Percentiles rank a stretch among this genome's conserved stretches.
These are phyloP conservation scores for Hipparchia semele DNA, from an alignment of 2,888 invertebrate genomes.

Conservation along the genomic window DNA sequence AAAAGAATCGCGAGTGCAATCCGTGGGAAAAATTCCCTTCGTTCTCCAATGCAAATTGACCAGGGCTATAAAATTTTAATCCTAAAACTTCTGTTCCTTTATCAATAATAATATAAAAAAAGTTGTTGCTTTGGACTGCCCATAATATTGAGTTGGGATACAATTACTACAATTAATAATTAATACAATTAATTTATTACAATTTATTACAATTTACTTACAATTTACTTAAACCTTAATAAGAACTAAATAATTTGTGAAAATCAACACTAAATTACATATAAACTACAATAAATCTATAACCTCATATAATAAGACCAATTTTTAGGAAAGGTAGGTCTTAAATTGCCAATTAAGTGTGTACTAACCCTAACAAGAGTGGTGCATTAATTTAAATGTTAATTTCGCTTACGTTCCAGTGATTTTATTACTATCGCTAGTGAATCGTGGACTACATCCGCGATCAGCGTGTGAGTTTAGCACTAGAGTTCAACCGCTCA, in stretches of 20 bases:
- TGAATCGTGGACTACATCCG: neutral
- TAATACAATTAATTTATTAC: no score
- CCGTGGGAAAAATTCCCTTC: neutral
- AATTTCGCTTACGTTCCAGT: constrained; percentile 16
- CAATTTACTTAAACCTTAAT: no score
- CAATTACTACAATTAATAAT: no score
- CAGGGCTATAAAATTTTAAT: neutral
- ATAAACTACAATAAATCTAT: no score
- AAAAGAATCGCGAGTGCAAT: neutral
- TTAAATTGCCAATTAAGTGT: constrained; percentile 8
- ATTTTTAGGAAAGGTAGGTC: no score
- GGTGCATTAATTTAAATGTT: constrained; percentile 18
- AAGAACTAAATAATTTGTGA: no score
- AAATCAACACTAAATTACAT: no score
- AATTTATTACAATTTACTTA: no score
- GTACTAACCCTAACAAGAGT: constrained; percentile 6
- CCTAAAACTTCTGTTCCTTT: neutral
- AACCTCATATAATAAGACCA: no score
- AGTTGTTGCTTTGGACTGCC: neutral
- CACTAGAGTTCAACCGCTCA: no score
- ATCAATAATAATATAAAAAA: neutral
- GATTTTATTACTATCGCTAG: neutral
- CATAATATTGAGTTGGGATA: no score
- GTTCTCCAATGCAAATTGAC: neutral
- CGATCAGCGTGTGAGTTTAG: no score